Evolutionary conservation across 2,113 vertebrate genomes (phyloP).

Genomic region (Odontesthes bonariensis): DNA sequence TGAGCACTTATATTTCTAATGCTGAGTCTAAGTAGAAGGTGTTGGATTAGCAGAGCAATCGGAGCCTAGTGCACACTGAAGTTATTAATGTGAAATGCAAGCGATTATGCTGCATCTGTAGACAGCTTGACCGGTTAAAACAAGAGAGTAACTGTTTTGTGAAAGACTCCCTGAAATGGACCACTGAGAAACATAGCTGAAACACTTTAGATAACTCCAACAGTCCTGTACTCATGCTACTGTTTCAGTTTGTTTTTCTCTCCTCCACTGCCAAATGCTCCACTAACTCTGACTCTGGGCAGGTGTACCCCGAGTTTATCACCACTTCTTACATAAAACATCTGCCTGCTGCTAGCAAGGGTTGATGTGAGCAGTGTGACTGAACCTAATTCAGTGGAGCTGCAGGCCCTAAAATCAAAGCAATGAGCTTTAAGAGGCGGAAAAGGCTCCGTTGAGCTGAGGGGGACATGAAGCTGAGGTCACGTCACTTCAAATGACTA

Average conservation of each 20-base stretch:
- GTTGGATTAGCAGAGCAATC: too few species aligned
- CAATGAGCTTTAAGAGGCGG: background rate
- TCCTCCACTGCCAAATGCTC: background rate
- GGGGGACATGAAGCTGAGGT: background rate
- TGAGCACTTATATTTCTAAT: too few species aligned
- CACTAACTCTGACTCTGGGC: background rate
- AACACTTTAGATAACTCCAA: too few species aligned
- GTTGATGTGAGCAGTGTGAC: background rate
- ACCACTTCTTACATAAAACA: background rate
- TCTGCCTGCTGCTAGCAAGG: background rate
- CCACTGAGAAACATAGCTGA: too few species aligned
- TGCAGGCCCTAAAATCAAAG: slow-evolving; percentile 5
- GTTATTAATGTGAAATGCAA: too few species aligned
- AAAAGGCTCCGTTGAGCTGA: background rate
- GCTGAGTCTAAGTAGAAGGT: too few species aligned
- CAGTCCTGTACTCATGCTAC: background rate
- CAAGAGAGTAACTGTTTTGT: too few species aligned
- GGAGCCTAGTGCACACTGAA: too few species aligned
- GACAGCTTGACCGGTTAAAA: too few species aligned
- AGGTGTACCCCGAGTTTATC: background rate
- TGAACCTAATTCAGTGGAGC: background rate
- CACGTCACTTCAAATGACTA: too few species aligned
- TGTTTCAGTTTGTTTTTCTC: background rate
- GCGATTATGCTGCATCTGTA: too few species aligned
- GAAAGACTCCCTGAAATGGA: too few species aligned